A percentile compares a stretch with the other conserved stretches of the same genome.
Conservation (phyloP, 2,888 invertebrate species). For the Oscheius sp. region DNA sequence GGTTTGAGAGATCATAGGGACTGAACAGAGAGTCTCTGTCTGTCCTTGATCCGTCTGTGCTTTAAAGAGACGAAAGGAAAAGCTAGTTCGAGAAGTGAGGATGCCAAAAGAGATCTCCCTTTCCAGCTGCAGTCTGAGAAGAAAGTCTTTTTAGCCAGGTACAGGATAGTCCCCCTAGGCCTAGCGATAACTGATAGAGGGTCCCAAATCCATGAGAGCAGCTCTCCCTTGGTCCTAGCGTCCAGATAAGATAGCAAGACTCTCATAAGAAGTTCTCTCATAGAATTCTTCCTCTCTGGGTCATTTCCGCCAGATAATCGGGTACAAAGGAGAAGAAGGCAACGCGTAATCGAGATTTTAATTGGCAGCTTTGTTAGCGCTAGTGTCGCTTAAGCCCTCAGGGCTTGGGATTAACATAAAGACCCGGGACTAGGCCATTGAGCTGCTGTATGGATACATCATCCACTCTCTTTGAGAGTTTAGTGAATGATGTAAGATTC, state of each 20-base stretch:
- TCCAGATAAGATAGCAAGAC: constrained; percentile 21
- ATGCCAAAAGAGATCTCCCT: not conserved
- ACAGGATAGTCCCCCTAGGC: not conserved
- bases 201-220: constrained; percentile 3
- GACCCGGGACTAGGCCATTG: constrained; percentile 19
- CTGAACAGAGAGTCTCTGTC: not conserved
- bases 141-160: constrained; percentile 6
- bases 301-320: constrained; percentile 37
- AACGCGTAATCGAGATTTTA: constrained; percentile 35
- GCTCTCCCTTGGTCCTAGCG: not conserved
- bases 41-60: constrained; percentile 21
- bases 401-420: constrained; percentile 38
- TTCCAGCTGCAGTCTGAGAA: constrained; percentile 6
- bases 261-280: constrained; percentile 13
- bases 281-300: not conserved
- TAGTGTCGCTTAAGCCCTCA: constrained; percentile 27
- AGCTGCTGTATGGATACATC: not conserved
- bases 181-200: not conserved
- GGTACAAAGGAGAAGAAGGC: constrained; percentile 1
- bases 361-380: constrained; percentile 38
- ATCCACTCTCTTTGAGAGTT: too few relatives aligned
- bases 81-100: constrained; percentile 8
- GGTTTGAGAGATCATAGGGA: not conserved
- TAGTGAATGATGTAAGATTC: too few relatives aligned
- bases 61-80: constrained; percentile 4